Evolutionary conservation across 2,888 invertebrate genomes (phyloP).

Genomic region (Euclidia mi): DNA sequence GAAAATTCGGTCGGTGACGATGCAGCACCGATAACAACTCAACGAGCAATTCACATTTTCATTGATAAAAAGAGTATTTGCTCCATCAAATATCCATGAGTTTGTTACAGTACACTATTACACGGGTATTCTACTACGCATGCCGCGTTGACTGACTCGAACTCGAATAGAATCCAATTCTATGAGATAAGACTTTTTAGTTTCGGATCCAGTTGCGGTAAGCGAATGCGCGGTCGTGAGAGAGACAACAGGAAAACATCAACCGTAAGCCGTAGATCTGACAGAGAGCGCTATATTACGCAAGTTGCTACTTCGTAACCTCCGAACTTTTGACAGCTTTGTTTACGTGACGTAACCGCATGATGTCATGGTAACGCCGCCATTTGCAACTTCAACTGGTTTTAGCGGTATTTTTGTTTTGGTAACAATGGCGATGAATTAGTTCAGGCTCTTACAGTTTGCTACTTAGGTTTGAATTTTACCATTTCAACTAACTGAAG

Average conservation of each 20-base stretch:
- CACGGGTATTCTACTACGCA: constrained; percentile 58
- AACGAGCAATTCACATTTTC: constrained; percentile 67
- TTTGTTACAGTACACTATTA: constrained; percentile 31
- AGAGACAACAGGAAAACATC: constrained; percentile 70
- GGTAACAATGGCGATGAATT: constrained; percentile 13
- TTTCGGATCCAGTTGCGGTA: constrained; percentile 32
- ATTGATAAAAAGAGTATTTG: constrained; percentile 62
- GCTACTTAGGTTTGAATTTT: neutral
- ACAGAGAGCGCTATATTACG: constrained; percentile 62
- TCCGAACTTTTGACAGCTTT: constrained; percentile 58
- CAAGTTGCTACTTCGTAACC: constrained; percentile 37
- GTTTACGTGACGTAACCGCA: constrained; percentile 78
- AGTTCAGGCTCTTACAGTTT: neutral
- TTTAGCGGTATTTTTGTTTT: constrained; percentile 53
- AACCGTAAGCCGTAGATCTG: constrained; percentile 32
- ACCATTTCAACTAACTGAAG: neutral
- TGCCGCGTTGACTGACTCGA: constrained; percentile 66
- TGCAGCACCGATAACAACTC: constrained; percentile 37
- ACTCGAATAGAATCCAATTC: constrained; percentile 63
- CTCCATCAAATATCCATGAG: constrained; percentile 30
- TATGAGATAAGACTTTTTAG: constrained; percentile 60
- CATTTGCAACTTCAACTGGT: constrained; percentile 47
- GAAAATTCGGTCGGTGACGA: constrained; percentile 43
- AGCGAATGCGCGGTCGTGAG: constrained; percentile 53
- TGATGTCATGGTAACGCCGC: constrained; percentile 83